Evolutionary conservation across 2,113 vertebrate species (phyloP).

Genomic region (Mastomys coucha): DNA sequence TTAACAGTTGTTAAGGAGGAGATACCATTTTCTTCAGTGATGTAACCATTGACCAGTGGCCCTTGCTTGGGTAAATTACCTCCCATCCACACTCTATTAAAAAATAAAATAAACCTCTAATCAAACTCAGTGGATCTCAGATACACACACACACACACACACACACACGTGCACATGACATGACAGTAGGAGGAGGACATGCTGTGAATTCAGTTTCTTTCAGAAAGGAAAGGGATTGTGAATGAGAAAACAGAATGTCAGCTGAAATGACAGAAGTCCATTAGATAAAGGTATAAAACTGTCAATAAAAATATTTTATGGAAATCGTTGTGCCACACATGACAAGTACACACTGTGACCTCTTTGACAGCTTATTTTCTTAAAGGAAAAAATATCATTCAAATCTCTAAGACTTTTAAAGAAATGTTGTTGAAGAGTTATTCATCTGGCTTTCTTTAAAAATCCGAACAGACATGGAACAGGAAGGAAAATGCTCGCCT

Average conservation of each 20-base stretch:
- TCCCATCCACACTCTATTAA: neutral
- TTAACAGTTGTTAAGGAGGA: neutral
- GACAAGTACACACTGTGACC: neutral
- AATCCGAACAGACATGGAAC: neutral
- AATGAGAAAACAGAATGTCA: neutral
- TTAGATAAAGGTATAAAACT: neutral
- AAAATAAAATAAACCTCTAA: neutral
- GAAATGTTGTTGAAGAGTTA: neutral
- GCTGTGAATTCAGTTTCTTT: neutral
- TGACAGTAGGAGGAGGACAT: neutral
- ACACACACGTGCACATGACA: neutral
- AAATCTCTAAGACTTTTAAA: neutral
- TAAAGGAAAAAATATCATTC: neutral
- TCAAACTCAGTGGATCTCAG: neutral
- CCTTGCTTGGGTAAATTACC: neutral
- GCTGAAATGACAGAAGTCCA: neutral
- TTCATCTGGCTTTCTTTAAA: neutral
- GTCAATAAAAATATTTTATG: neutral
- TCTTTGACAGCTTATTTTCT: conserved; percentile 50
- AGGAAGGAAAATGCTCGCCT: conserved; percentile 55
- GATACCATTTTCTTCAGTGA: neutral
- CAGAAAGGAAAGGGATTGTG: neutral
- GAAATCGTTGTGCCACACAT: neutral
- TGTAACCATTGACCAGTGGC: neutral
- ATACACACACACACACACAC: neutral